Evolutionary conservation across 2,113 vertebrate species (phyloP).

Genomic region (Brachirus orientalis): DNA sequence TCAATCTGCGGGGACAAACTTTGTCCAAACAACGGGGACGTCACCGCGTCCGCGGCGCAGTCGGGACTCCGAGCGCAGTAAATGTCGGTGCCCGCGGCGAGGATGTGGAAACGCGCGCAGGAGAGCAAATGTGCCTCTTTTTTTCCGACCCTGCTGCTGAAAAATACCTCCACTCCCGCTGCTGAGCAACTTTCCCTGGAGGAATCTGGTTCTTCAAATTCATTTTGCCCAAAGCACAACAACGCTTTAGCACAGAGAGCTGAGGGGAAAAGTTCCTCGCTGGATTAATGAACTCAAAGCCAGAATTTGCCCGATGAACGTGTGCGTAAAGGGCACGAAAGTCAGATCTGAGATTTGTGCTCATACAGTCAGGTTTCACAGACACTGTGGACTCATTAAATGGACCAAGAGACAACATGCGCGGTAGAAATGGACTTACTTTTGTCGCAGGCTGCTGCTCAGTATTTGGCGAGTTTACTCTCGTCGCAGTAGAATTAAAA

Average conservation of each 20-base stretch:
- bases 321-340: constrained; percentile 47
- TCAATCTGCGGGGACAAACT: constrained; percentile 9
- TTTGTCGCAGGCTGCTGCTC: constrained; percentile 43
- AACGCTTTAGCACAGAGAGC: too few species aligned
- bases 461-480: constrained; percentile 45
- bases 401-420: not conserved
- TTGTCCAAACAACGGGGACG: constrained; percentile 50
- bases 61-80: constrained; percentile 21
- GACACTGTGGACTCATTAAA: not conserved
- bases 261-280: not conserved
- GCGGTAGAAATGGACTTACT: constrained; percentile 60
- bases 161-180: constrained; percentile 11
- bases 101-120: constrained; percentile 56
- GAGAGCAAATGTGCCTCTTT: constrained; percentile 11
- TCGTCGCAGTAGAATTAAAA: too few species aligned
- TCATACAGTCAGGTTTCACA: constrained; percentile 13
- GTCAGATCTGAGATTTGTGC: constrained; percentile 7
- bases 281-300: constrained; percentile 6
- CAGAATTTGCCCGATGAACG: constrained; percentile 8
- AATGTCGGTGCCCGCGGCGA: constrained; percentile 34
- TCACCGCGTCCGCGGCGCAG: constrained; percentile 57
- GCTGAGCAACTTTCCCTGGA: constrained; percentile 14
- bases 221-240: too few species aligned
- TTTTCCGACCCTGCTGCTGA: constrained; percentile 14
- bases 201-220: not conserved